Base-by-base conservation (phyloP, 2,888 invertebrate genomes). In the Camptogramma bilineatum region DNA sequence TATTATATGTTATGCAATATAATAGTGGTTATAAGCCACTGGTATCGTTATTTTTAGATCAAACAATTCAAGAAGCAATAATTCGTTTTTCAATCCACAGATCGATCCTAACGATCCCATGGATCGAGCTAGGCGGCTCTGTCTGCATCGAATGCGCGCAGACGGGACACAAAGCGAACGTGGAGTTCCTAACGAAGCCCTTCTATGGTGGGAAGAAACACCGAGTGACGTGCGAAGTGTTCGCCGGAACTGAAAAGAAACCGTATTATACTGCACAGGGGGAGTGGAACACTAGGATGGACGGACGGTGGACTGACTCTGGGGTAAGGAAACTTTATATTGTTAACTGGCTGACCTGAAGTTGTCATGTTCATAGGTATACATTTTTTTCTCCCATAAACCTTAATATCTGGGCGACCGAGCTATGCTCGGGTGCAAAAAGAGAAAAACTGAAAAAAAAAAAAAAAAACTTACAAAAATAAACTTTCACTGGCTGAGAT, bases 251-350 rank as follows among this genome's bases (percentile, higher is more conserved):
- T 60, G 98, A 98, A 66, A 98, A 97, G 92, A 98, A 98, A 81
- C 96, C 99, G 0, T 98, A 98, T 85, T 94, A 98, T 53, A 95
- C 95, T 10, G 96, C 99, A 64, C 95, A 95, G 68, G 99, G 99
- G 13, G 99, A 99, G 91, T 99, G 99, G 99, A 99, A 99, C 86
- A 97, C 98, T 0, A 92, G 96, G 57, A 98, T 99, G 97, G 97
- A 97, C 80, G 98, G 97, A 31, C 96, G 98, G 83, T 97, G 97
- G 96, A 94, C 95, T 53, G 97, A 97, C 51, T 79, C 88, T 52
- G 95, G 95, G 86, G 95, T 94, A 75, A 89, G 57, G n/a, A 34
- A n/a, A 19, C 8, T 47, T n/a, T 10, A 10, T 18, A 34, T n/a
- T n/a, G n/a, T n/a, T n/a, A n/a, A n/a, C n/a, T n/a, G n/a, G n/a